A percentile compares a stretch with the other conserved stretches of the same genome.
phyloP scores from a whole-genome alignment of 1,140 invertebrate genomes.

The Magallana gigas region DNA sequence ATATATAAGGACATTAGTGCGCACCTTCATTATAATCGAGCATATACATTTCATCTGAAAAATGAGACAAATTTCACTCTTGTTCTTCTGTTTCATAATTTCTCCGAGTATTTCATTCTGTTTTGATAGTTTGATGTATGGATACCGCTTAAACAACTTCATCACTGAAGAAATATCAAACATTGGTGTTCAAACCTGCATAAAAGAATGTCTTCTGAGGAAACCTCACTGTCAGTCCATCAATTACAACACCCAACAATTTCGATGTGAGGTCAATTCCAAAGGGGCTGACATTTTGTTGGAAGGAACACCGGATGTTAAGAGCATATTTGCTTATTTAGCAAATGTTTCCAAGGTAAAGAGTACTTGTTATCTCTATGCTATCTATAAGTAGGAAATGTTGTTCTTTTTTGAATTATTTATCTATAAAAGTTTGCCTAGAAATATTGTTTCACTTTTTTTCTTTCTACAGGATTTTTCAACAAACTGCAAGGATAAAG shows the following conservation, averaged over 20 bases:
- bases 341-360: neutral
- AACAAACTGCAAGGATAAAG: neutral
- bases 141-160: neutral
- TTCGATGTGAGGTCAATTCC: neutral
- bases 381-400: neutral
- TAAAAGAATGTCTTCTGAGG: neutral
- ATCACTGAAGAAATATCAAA: neutral
- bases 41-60: too few species aligned
- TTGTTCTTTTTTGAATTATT: neutral
- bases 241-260: neutral
- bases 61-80: too few species aligned
- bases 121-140: neutral
- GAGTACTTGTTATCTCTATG: too few species aligned
- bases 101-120: neutral
- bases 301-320: neutral
- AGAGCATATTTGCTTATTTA: neutral
- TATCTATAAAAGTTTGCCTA: too few species aligned
- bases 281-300: neutral
- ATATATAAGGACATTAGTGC: too few species aligned
- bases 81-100: too few species aligned
- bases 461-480: neutral
- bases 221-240: neutral
- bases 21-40: too few species aligned
- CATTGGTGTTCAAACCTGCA: neutral
- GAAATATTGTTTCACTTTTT: neutral